These are phyloP conservation scores for Pseudochirops corinnae DNA, from an alignment of 2,797 vertebrate genomes.

Conservation along the genomic window DNA sequence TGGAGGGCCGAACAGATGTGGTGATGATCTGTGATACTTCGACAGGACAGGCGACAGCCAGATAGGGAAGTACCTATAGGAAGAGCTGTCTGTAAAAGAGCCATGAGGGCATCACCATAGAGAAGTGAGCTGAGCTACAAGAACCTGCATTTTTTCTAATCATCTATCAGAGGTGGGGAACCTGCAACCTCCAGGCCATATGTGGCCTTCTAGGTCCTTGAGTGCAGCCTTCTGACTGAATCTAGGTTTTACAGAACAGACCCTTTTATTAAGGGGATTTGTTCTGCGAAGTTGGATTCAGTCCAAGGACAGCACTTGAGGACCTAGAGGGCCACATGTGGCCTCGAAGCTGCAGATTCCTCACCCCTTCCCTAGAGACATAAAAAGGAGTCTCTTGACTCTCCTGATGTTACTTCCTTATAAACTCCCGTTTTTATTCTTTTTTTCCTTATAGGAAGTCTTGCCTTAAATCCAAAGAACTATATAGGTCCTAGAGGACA, in stretches of 20 bases:
- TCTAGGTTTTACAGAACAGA: too few species aligned
- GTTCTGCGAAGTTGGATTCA: too few species aligned
- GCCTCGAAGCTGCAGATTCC: too few species aligned
- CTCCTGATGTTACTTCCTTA: background rate
- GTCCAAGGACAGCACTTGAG: too few species aligned
- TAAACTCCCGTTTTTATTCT: background rate
- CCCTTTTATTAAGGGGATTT: too few species aligned
- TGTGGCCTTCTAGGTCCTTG: too few species aligned
- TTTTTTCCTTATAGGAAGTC: background rate
- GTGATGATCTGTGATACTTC: background rate
- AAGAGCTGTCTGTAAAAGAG: background rate
- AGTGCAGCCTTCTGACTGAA: too few species aligned
- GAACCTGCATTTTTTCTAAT: too few species aligned
- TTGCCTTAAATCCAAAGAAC: background rate
- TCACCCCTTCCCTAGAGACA: background rate
- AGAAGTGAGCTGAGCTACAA: background rate
- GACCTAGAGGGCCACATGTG: too few species aligned
- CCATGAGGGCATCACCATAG: background rate
- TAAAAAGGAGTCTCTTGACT: background rate
- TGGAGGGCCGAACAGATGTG: background rate
- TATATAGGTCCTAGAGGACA: background rate
- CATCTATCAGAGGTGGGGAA: too few species aligned
- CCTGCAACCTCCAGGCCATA: too few species aligned
- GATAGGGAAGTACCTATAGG: background rate
- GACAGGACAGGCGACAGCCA: background rate